A percentile compares a stretch with the other conserved stretches of the same genome.
These are phyloP conservation scores for Gobio occitaniae DNA, from an alignment of 2,797 vertebrate genomes.

Conservation along the genomic window DNA sequence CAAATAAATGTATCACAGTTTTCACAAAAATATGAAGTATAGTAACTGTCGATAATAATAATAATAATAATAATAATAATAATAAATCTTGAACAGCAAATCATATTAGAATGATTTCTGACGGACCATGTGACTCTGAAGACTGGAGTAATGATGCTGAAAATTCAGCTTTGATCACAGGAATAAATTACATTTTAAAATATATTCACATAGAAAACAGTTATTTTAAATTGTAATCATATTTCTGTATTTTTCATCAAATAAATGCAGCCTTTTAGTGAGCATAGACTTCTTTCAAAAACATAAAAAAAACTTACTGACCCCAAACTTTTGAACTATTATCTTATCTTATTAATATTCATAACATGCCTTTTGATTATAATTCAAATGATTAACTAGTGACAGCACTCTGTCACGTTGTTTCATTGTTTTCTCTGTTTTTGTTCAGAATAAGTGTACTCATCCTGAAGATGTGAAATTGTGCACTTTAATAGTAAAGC, in stretches of 20 bases:
- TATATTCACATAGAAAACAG: too few relatives aligned
- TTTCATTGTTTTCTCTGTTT: not conserved
- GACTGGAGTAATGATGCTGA: not conserved
- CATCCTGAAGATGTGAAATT: slow-evolving; percentile 82
- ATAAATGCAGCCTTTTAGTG: not conserved
- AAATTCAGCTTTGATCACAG: not conserved
- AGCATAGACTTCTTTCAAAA: too few relatives aligned
- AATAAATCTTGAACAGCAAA: not conserved
- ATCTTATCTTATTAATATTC: not conserved
- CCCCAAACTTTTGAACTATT: too few relatives aligned
- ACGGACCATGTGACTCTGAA: not conserved
- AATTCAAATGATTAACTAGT: not conserved
- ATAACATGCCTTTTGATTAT: not conserved
- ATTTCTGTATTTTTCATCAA: too few relatives aligned
- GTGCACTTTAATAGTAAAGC: slow-evolving; percentile 77
- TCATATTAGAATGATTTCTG: not conserved
- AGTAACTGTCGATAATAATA: too few relatives aligned
- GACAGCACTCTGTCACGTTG: not conserved
- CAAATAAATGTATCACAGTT: not conserved
- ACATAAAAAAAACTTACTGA: too few relatives aligned
- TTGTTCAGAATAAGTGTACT: slow-evolving; percentile 78
- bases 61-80: too few relatives aligned
- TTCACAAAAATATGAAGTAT: not conserved
- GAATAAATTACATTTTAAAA: not conserved
- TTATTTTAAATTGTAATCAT: too few relatives aligned